Percentiles rank a stretch among this genome's conserved stretches.
phyloP scores from a whole-genome alignment of 2,113 vertebrate genomes.

The Callipepla squamata region DNA sequence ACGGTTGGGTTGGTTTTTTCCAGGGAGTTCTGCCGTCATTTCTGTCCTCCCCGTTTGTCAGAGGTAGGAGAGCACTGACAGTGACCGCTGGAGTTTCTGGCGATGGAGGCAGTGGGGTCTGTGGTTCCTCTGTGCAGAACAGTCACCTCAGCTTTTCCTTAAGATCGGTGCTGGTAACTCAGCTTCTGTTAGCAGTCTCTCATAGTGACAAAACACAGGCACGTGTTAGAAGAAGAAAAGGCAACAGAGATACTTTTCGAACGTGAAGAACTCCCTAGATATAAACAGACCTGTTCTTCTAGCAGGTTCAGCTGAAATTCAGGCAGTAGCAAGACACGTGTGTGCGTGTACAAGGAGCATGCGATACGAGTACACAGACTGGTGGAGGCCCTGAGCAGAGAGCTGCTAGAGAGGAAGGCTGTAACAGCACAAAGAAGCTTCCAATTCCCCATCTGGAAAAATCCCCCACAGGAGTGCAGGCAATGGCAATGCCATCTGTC shows the following conservation, averaged over 20 bases:
- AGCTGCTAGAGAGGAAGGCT: slow-evolving; percentile 37
- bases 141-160: accelerated
- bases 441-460: slow-evolving; percentile 63
- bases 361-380: accelerated
- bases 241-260: neutral
- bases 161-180: neutral
- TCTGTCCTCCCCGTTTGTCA: neutral
- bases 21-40: neutral
- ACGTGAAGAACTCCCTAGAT: neutral
- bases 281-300: neutral
- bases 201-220: neutral
- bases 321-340: accelerated
- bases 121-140: neutral
- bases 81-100: neutral
- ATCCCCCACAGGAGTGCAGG: slow-evolving; percentile 49
- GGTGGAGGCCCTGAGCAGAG: neutral
- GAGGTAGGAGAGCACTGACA: neutral
- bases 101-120: accelerated
- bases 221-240: neutral
- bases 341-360: neutral
- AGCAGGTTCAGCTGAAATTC: neutral
- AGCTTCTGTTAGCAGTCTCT: neutral
- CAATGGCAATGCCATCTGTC: slow-evolving; percentile 36
- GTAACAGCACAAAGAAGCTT: slow-evolving; percentile 45
- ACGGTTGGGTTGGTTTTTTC: neutral